Percentiles rank a stretch among this genome's conserved stretches.
phyloP scores from a whole-genome alignment of 1,140 invertebrate species.

The Trachelipus rathkii region DNA sequence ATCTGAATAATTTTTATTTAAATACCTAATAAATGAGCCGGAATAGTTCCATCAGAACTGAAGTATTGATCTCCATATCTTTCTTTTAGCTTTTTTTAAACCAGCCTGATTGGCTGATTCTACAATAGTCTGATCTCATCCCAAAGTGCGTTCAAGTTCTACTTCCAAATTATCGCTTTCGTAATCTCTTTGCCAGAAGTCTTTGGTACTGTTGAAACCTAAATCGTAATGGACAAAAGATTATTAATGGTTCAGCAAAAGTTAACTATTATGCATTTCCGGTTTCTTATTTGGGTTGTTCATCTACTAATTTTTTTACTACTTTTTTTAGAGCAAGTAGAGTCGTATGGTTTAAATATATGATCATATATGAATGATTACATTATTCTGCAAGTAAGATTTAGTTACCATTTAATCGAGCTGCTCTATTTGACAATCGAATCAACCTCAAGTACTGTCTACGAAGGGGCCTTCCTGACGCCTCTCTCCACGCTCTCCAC shows the following conservation, averaged over 20 bases:
- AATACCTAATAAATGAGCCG: slow-evolving; percentile 62
- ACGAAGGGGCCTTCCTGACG: slow-evolving; percentile 67
- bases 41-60: slow-evolving; percentile 57
- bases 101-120: slow-evolving; percentile 55
- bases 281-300: too few relatives aligned
- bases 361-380: too few relatives aligned
- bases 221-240: neutral
- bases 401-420: slow-evolving; percentile 53
- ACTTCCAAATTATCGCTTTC: slow-evolving; percentile 48
- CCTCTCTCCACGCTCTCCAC: slow-evolving; percentile 75
- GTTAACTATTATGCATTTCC: too few relatives aligned
- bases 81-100: slow-evolving; percentile 51
- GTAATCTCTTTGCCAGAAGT: slow-evolving; percentile 54
- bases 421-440: slow-evolving; percentile 71
- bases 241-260: too few relatives aligned
- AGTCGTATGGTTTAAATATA: too few relatives aligned
- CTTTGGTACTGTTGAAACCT: slow-evolving; percentile 70
- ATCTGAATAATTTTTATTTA: too few relatives aligned
- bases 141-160: slow-evolving; percentile 50
- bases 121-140: slow-evolving; percentile 53
- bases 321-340: too few relatives aligned
- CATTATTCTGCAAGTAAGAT: neutral
- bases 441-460: slow-evolving; percentile 72
- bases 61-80: slow-evolving; percentile 49
- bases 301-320: too few relatives aligned